phyloP scores from a whole-genome alignment of 2,888 invertebrate species.

The Nephrotoma appendiculata region DNA sequence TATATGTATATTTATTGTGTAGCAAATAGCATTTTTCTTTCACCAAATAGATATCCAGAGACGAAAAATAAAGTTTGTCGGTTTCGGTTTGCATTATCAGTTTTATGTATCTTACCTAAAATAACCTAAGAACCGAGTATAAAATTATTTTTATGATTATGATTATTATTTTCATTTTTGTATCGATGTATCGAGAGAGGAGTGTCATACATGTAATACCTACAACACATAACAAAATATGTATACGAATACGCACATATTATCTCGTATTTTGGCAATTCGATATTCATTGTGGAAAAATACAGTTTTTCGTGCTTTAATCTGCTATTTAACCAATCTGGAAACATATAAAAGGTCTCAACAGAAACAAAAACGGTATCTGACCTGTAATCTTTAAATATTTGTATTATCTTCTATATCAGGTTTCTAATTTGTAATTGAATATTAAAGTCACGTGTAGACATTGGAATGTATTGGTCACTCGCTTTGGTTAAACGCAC shows the following conservation, averaged over 20 bases:
- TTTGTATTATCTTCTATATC: too few species aligned
- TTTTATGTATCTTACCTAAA: not conserved
- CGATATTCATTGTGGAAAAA: not conserved
- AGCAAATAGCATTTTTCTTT: not conserved
- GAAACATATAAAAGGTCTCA: too few species aligned
- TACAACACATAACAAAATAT: not conserved
- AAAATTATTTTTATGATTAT: not conserved
- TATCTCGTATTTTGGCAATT: not conserved
- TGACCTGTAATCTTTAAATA: too few species aligned
- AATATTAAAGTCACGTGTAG: too few species aligned
- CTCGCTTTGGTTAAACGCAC: too few species aligned
- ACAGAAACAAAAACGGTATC: too few species aligned
- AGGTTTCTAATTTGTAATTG: too few species aligned
- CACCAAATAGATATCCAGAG: not conserved
- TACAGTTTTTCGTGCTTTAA: too few species aligned
- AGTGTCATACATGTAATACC: not conserved
- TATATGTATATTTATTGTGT: not conserved
- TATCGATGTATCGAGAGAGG: not conserved
- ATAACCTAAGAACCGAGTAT: not conserved
- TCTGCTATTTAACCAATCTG: too few species aligned
- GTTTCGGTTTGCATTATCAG: not conserved
- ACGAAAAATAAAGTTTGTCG: not conserved
- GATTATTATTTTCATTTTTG: not conserved
- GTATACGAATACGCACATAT: not conserved
- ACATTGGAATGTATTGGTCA: too few species aligned